Base-by-base conservation (phyloP, 2,797 vertebrate genomes). In the Clarias fuscus region DNA sequence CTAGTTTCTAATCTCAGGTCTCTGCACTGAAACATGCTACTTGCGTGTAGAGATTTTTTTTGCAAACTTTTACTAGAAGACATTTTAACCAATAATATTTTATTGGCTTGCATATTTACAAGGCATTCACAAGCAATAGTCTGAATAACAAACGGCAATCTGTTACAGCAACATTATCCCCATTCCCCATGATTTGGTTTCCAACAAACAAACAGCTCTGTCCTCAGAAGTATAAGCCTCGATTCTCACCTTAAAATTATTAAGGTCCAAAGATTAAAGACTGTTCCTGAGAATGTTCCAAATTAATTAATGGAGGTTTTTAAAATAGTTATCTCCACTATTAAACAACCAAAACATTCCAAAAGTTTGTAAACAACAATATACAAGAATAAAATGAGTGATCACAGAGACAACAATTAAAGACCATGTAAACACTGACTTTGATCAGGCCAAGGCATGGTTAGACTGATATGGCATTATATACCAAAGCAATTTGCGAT, bases 241-340 rank as follows among this genome's bases (percentile, higher is more conserved):
- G 40, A 81, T 48, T 43, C 13, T n/a, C 78, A n/a, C 61, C 48
- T 11, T 37, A 37, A 11, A 37, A 40, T 40, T 10, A 81, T 27
- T 81, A 5, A 40, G 7, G 24, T 81, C 78, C 78, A 81, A 81
- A 81, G 8, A 43, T 65, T 48, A 48, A 65, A 43, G 22, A 43
- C 61, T 43, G 61, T 81, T 81, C 78, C 62, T 64, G 78, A 65
- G 61, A 81, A 81, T 65, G n/a, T 48, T 48, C 24, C 24, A 27
- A n/a, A 48, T 17, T 17, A 43, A 15, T 64, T n/a, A 61, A 78
- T 33, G 56, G 4, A 24, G 7, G 10, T n/a, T 43, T 64, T 27
- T 8, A 18, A 48, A 81, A 65, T 48, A 65, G 18, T 40, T 24
- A 40, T 2, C 5, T 53, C 24, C n/a, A 56, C 27, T 76, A 56